These are phyloP conservation scores for Acanthosepion pharaonis DNA, from an alignment of 2,888 invertebrate genomes.

Conservation along the genomic window DNA sequence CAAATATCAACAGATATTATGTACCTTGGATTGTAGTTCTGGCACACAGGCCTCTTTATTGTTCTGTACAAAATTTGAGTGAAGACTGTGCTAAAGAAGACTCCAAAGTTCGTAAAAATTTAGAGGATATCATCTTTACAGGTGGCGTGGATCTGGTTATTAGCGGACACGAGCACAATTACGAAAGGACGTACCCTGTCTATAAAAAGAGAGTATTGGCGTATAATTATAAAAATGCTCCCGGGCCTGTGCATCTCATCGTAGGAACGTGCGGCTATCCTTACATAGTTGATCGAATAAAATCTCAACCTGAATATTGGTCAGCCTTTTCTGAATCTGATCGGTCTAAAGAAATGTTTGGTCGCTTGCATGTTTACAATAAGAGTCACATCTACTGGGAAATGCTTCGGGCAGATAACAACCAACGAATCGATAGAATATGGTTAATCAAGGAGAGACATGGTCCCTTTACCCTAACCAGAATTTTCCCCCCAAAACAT, in stretches of 20 bases:
- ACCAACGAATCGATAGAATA: constrained; percentile 61
- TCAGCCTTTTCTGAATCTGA: constrained; percentile 61
- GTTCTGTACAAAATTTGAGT: constrained; percentile 68
- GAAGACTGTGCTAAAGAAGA: constrained; percentile 61
- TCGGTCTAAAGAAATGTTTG: constrained; percentile 61
- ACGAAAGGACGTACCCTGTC: constrained; percentile 70
- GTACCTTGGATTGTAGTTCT: constrained; percentile 73
- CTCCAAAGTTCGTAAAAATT: constrained; percentile 57
- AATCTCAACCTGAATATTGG: constrained; percentile 59
- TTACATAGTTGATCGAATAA: constrained; percentile 59
- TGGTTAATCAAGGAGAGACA: constrained; percentile 62
- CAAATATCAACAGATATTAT: constrained; percentile 59
- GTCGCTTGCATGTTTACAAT: constrained; percentile 60
- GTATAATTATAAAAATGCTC: constrained; percentile 63
- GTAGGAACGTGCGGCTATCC: constrained; percentile 64
- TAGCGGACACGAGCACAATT: constrained; percentile 68
- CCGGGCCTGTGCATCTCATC: constrained; percentile 66
- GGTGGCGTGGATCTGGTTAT: constrained; percentile 68
- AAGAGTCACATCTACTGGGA: constrained; percentile 65
- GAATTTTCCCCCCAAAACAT: constrained; percentile 17
- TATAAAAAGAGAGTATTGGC: constrained; percentile 62
- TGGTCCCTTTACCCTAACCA: constrained; percentile 55
- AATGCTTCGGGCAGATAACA: constrained; percentile 60
- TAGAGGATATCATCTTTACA: constrained; percentile 67
- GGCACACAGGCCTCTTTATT: constrained; percentile 74